Percentiles rank a stretch among this genome's conserved stretches.
These are phyloP conservation scores for Hydrozoanthus tunicans DNA, from an alignment of 64 coral and sea anemone genomes.

Conservation along the genomic window DNA sequence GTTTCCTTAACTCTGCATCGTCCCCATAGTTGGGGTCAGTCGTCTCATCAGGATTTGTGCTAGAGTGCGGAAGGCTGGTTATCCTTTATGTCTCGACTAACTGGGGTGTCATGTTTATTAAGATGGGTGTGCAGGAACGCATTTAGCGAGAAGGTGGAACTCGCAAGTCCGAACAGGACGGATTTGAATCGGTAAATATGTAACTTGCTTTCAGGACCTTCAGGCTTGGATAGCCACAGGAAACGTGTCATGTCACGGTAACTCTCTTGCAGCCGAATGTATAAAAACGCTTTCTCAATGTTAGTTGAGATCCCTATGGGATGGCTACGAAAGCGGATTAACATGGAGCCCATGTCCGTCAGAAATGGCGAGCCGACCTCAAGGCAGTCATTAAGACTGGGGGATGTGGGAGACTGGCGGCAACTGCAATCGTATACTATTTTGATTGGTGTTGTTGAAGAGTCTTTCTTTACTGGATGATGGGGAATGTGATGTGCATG, in stretches of 20 bases:
- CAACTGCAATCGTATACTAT: not conserved
- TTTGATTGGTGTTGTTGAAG: not conserved
- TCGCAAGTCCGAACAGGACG: not conserved
- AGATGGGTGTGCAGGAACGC: conserved; percentile 41
- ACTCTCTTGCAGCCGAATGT: conserved; percentile 29
- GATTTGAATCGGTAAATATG: conserved; percentile 25
- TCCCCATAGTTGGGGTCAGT: conserved; percentile 48
- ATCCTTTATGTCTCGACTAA: conserved; percentile 46
- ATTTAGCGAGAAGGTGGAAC: conserved; percentile 37
- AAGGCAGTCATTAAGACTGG: not conserved
- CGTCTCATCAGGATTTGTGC: conserved; percentile 12
- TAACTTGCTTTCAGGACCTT: conserved; percentile 22
- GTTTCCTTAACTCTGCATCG: conserved; percentile 13
- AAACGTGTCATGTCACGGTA: conserved; percentile 46
- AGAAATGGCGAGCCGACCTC: conserved; percentile 33
- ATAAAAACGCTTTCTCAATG: conserved; percentile 13
- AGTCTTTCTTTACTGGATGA: not conserved
- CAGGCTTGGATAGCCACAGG: conserved; percentile 36
- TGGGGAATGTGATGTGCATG: not conserved
- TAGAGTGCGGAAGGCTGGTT: conserved; percentile 23
- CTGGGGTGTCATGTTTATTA: conserved; percentile 31
- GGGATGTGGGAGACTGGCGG: not conserved
- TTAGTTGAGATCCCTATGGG: not conserved
- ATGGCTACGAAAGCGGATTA: not conserved
- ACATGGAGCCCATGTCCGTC: not conserved